Evolutionary conservation across 1,140 invertebrate genomes (phyloP), one percentile per base, ranked within the genome.

Genomic region (Pachypsylla venusta): DNA sequence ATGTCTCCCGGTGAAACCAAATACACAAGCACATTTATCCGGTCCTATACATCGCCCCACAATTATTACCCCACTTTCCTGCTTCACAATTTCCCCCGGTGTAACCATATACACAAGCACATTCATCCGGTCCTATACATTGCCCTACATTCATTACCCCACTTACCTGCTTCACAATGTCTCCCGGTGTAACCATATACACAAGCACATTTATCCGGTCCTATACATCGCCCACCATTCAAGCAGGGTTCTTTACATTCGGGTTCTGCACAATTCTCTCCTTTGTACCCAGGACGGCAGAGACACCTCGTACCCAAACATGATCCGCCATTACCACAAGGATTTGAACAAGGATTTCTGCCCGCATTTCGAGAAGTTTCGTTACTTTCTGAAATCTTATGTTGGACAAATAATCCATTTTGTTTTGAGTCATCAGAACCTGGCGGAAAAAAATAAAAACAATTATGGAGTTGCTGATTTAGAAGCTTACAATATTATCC

Each of bases 161-260:
- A 63, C 66, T 67, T 69, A 80, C 85, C 86, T 64, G 83, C 83
- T 73, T 91, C 87, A 70, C 89, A 93, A 54, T 81, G 75, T 61
- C 80, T 78, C 20, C 89, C 89, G 1, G 85, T 86, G 62, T 85
- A 87, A 0, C 89, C 89, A 69, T 89, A 89, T 30, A 87, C 78
- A 69, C 89, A 92, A 1, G 87, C 85, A 70, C 89, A 93, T 26
- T 86, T 73, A 71, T 91, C 84, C 2, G 85, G 84, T 3, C 86
- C 87, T 56, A 91, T 85, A 67, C 89, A 93, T 60, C 85, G 73
- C 7, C 89, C 89, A 27, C 87, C 87, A 72, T 92, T 90, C 56
- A 85, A 71, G 71, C 89, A 92, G 0, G 79, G 78, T 66, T 87
- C 83, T 39, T 76, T 75, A 67, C 89, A 93, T 54, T 88, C 79